These are phyloP conservation scores for Mastomys coucha DNA, from an alignment of 2,113 vertebrate genomes.

Conservation along the genomic window DNA sequence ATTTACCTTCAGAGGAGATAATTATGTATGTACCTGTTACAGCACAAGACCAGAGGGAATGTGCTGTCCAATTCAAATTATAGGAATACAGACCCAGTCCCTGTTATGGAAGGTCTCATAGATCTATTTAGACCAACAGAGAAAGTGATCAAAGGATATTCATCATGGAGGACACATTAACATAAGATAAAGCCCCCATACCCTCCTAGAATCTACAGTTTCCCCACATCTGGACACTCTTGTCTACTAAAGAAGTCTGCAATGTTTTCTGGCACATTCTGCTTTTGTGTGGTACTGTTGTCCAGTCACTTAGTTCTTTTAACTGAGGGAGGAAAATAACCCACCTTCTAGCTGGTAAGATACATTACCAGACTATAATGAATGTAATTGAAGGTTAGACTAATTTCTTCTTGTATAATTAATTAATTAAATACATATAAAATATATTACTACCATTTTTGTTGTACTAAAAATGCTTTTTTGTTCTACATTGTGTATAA, in stretches of 20 bases:
- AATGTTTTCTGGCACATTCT: not conserved
- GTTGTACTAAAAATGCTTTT: not conserved
- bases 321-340: not conserved
- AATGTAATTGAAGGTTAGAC: not conserved
- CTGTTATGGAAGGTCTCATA: not conserved
- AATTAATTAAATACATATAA: not conserved
- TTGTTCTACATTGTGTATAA: not conserved
- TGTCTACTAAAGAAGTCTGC: not conserved
- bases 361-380: too few relatives aligned
- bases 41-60: not conserved
- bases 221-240: not conserved
- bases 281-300: not conserved
- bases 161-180: not conserved
- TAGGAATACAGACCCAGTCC: not conserved
- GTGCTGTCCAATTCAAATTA: not conserved
- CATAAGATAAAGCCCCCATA: not conserved
- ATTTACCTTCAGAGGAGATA: not conserved
- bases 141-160: not conserved
- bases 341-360: not conserved
- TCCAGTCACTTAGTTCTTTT: not conserved
- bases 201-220: not conserved
- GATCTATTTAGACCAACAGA: not conserved
- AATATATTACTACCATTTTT: not conserved
- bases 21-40: not conserved
- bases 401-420: not conserved